Evolutionary conservation across 2,797 vertebrate genomes (phyloP), one percentile per base, ranked within the genome.

Genomic region (Phrynocephalus guinanensis): DNA sequence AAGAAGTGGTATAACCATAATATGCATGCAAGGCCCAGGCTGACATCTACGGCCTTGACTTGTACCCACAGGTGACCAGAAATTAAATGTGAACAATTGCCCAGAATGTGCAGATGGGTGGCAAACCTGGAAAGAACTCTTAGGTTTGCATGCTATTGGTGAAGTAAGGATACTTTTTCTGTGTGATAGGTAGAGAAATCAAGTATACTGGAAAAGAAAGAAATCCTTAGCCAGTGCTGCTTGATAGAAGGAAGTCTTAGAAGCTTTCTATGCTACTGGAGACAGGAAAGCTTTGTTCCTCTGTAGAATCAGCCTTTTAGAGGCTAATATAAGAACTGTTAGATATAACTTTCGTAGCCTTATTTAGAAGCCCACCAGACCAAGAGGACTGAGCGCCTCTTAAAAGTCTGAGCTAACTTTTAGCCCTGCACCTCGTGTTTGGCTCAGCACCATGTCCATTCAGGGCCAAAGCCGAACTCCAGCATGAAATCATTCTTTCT

Each of bases 401-500:
- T 5, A 8, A 79, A 67, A 56, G 16, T 26, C 30, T 28, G 30
- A 76, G 72, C 24, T n/a, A 68, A 22, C 50, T 48, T 44, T 28
- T 26, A 44, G 10, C 22, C 13, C 22, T 18, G 6, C 6, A 76
- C 10, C 44, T 70, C 16, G 33, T 75, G 24, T 66, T 75, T 33
- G n/a, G 77, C 44, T n/a, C 4, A 79, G 22, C 33, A 18, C 18
- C 26, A 15, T 48, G 72, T 88, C 68, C 77, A 84, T 56, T 81
- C 22, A 56, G 71, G n/a, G 44, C 24, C 68, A 30, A 52, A 56
- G 44, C 24, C 68, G 48, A 52, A 56, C 50, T 85, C 88, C 79
- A 20, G 0, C 75, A 92, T 86, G 13, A 38, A 82, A 38, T 91
- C 90, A 75, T 72, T 78, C 8, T 66, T 56, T 38, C 56, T 52